Evolutionary conservation across 2,797 vertebrate genomes (phyloP).

Genomic region (Gymnoscopelus microlampas): DNA sequence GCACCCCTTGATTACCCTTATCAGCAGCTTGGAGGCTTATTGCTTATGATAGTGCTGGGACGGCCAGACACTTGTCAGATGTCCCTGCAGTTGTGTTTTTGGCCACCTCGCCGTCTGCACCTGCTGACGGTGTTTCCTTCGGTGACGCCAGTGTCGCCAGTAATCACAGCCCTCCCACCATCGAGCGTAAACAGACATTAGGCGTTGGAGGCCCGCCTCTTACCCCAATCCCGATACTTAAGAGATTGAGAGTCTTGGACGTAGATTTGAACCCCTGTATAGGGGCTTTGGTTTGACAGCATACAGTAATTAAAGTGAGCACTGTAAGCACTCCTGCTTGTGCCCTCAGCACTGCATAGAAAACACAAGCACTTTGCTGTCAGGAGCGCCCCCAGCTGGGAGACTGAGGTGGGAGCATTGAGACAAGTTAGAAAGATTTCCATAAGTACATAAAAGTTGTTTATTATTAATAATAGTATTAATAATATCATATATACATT

Average conservation of each 20-base stretch:
- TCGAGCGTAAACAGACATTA: constrained; percentile 69
- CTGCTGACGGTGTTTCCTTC: constrained; percentile 57
- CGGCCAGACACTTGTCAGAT: constrained; percentile 13
- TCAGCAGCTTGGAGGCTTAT: constrained; percentile 26
- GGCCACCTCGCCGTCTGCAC: constrained; percentile 50
- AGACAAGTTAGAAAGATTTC: neutral
- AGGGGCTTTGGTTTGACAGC: constrained; percentile 14
- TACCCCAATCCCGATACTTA: constrained; percentile 59
- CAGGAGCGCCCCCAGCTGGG: constrained; percentile 67
- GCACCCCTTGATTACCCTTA: neutral
- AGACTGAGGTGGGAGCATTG: neutral
- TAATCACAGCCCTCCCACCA: constrained; percentile 58
- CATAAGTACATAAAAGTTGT: neutral
- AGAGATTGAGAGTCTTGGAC: constrained; percentile 58
- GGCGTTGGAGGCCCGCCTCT: constrained; percentile 27
- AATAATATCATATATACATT: too few species aligned
- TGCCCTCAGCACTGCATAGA: too few species aligned
- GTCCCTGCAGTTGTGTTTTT: constrained; percentile 28
- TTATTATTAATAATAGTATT: too few species aligned
- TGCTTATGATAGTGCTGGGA: constrained; percentile 26
- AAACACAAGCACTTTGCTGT: constrained; percentile 21
- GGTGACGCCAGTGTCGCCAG: constrained; percentile 49
- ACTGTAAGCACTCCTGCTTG: constrained; percentile 16
- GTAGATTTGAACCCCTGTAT: constrained; percentile 40
- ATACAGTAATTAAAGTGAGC: constrained; percentile 53